Evolutionary conservation across 2,113 vertebrate species (phyloP).

Genomic region (Hydrolagus affinis): DNA sequence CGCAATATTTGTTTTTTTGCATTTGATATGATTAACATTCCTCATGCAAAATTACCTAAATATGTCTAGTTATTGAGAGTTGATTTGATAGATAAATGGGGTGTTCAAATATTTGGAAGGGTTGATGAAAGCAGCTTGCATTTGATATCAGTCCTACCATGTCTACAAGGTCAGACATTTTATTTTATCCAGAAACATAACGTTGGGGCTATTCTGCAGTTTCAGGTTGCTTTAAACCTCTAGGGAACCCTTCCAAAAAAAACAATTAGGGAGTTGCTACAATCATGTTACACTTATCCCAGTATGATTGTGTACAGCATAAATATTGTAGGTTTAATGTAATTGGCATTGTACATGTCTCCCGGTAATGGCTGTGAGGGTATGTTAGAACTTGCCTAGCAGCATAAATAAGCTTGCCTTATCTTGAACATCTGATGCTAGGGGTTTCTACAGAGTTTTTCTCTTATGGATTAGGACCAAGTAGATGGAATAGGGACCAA

Average conservation of each 20-base stretch:
- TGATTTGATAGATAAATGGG: neutral
- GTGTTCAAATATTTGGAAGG: no score
- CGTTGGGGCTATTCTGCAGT: neutral
- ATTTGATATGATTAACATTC: neutral
- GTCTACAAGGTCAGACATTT: neutral
- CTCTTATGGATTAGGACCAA: neutral
- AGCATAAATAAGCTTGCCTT: neutral
- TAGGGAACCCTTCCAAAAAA: no score
- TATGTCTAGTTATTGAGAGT: neutral
- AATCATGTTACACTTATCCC: slow-evolving; percentile 19
- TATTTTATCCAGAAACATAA: slow-evolving; percentile 1
- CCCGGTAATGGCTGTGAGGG: neutral
- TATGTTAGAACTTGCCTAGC: neutral
- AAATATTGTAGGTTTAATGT: neutral
- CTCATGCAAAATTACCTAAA: neutral
- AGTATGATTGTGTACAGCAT: neutral
- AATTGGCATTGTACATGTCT: neutral
- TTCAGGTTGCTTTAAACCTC: neutral
- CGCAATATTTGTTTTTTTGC: neutral
- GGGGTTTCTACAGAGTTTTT: neutral
- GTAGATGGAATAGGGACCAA: neutral
- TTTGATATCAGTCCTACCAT: slow-evolving; percentile 6
- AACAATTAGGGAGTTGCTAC: neutral
- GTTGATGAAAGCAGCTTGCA: neutral
- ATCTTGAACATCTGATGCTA: neutral